Percentiles rank a stretch among this genome's conserved stretches.
These are phyloP conservation scores for Labrus mixtus DNA, from an alignment of 2,113 vertebrate genomes.

Conservation along the genomic window DNA sequence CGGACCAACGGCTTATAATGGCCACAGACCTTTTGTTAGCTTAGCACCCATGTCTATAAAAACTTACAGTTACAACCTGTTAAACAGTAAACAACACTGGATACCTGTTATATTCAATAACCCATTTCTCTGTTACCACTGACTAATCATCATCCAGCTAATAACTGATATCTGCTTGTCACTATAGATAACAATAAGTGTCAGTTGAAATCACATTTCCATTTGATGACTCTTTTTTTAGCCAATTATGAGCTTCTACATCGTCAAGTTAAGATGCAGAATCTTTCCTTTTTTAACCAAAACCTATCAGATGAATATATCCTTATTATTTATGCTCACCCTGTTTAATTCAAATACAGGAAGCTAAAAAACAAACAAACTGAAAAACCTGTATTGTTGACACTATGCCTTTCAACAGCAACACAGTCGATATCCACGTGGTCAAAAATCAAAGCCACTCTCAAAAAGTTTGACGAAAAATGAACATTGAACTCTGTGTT, in stretches of 20 bases:
- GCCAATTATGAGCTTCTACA: background rate
- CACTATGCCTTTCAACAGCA: too few relatives aligned
- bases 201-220: slow-evolving; percentile 10
- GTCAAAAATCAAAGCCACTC: background rate
- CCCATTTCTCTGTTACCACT: slow-evolving; percentile 23
- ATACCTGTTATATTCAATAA: slow-evolving; percentile 24
- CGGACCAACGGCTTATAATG: slow-evolving; percentile 8
- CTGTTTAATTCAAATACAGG: background rate
- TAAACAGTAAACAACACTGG: slow-evolving; percentile 27
- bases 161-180: slow-evolving; percentile 3
- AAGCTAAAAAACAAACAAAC: too few relatives aligned
- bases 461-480: background rate
- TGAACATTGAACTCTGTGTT: background rate
- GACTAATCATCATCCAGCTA: slow-evolving; percentile 23
- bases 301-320: too few relatives aligned
- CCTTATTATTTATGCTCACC: background rate
- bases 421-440: too few relatives aligned
- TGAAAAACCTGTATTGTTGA: too few relatives aligned
- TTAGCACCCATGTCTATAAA: background rate
- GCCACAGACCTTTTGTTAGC: slow-evolving; percentile 12
- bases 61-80: slow-evolving; percentile 9
- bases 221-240: background rate
- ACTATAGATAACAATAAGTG: slow-evolving; percentile 34
- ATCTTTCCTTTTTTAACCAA: too few relatives aligned
- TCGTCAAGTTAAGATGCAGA: too few relatives aligned